Conservation (phyloP, 2,797 vertebrate genomes). For the Chrysocyon brachyurus region DNA sequence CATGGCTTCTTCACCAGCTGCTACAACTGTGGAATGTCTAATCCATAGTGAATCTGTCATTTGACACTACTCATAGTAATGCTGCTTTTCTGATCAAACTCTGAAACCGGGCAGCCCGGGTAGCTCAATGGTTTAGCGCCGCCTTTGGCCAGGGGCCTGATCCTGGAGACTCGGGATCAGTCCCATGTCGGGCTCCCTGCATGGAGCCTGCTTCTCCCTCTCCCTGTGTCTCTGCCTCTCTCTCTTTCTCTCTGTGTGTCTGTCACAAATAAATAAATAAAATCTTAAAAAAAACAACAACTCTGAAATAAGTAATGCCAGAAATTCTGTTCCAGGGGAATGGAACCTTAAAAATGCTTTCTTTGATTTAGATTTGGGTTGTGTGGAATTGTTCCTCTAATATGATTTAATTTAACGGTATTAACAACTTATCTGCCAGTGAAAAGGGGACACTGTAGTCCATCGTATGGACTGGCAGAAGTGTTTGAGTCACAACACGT, state of each 20-base stretch:
- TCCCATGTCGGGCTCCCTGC: too few species aligned
- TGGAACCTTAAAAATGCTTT: neutral
- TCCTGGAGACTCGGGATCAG: too few species aligned
- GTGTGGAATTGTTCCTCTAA: neutral
- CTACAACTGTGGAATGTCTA: neutral
- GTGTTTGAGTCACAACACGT: neutral
- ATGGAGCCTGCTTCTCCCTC: too few species aligned
- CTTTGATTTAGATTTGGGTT: neutral
- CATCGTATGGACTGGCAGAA: neutral
- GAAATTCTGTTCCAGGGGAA: neutral
- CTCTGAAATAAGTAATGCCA: neutral
- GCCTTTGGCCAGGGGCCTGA: too few species aligned
- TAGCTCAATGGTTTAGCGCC: too few species aligned
- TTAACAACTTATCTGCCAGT: too few species aligned
- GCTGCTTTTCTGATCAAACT: neutral
- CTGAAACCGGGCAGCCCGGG: neutral
- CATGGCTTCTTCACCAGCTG: neutral
- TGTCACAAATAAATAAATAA: too few species aligned
- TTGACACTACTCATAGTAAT: neutral
- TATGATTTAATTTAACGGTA: neutral
- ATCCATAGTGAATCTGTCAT: neutral
- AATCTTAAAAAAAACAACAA: too few species aligned
- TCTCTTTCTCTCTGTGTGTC: too few species aligned
- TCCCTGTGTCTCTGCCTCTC: too few species aligned
- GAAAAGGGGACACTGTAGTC: neutral